Conservation (phyloP, 2,113 vertebrate species). For the Myotis brandtii region DNA sequence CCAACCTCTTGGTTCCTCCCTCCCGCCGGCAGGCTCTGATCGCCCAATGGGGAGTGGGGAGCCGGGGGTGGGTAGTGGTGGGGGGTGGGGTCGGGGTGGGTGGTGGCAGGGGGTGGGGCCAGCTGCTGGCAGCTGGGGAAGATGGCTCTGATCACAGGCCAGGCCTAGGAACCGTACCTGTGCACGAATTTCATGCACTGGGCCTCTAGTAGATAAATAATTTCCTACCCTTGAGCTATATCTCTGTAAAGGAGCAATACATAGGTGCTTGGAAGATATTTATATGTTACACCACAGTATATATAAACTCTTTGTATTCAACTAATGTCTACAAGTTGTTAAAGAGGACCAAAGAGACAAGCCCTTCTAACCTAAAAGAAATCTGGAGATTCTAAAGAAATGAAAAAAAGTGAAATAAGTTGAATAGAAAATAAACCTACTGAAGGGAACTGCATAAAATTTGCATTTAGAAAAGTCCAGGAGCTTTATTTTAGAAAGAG, state of each 20-base stretch:
- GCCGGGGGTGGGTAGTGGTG: too few species aligned
- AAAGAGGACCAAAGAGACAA: background rate
- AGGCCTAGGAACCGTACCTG: too few species aligned
- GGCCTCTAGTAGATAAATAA: background rate
- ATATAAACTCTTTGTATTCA: background rate
- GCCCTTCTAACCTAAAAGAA: background rate
- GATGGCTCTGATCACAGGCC: too few species aligned
- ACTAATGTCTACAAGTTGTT: background rate
- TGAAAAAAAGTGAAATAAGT: background rate
- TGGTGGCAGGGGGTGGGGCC: too few species aligned
- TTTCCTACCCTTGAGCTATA: background rate
- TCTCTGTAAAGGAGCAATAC: background rate
- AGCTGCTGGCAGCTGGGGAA: too few species aligned
- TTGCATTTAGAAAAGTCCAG: slow-evolving; percentile 18
- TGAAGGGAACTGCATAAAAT: background rate
- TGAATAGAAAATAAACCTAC: slow-evolving; percentile 48
- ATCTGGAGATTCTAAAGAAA: slow-evolving; percentile 51
- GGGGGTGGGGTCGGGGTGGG: too few species aligned
- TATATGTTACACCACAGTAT: background rate
- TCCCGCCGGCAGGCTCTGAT: too few species aligned
- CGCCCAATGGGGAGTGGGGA: too few species aligned
- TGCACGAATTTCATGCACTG: too few species aligned
- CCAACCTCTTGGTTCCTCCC: too few species aligned
- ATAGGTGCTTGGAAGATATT: slow-evolving; percentile 15
- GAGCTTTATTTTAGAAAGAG: slow-evolving; percentile 6